Conservation (phyloP, 2,797 vertebrate genomes). For the Sebastes dallii region DNA sequence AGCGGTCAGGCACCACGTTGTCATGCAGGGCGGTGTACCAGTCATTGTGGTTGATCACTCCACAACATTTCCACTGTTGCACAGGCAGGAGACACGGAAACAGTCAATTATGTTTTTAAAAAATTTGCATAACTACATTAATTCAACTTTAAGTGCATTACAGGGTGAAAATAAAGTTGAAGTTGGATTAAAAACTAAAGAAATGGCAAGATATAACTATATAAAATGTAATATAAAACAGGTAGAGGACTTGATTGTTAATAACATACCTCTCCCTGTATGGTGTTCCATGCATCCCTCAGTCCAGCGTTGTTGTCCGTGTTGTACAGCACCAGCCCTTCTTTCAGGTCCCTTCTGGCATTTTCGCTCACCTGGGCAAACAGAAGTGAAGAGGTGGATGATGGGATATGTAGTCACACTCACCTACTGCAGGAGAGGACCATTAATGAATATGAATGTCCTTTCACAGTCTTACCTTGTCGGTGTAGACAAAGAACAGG, state of each 20-base stretch:
- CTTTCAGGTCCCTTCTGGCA: constrained; percentile 91
- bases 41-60: constrained; percentile 88
- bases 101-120: no score
- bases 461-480: constrained; percentile 84
- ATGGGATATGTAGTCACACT: background rate
- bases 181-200: background rate
- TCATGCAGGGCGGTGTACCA: constrained; percentile 91
- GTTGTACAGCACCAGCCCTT: constrained; percentile 92
- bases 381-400: background rate
- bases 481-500: constrained; percentile 97
- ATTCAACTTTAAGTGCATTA: background rate
- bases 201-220: no score
- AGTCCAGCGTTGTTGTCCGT: constrained; percentile 93
- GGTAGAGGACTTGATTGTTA: background rate
- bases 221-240: background rate
- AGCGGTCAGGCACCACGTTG: constrained; percentile 91
- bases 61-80: constrained; percentile 93
- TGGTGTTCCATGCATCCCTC: constrained; percentile 96
- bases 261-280: constrained; percentile 91
- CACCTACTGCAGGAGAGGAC: no score
- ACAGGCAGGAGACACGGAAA: background rate
- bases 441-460: no score
- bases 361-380: constrained; percentile 90
- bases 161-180: background rate
- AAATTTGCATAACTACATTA: background rate